A percentile compares a stretch with the other conserved stretches of the same genome.
These are phyloP conservation scores for Spilogale gracilis DNA, from an alignment of 2,113 vertebrate species.

Conservation along the genomic window DNA sequence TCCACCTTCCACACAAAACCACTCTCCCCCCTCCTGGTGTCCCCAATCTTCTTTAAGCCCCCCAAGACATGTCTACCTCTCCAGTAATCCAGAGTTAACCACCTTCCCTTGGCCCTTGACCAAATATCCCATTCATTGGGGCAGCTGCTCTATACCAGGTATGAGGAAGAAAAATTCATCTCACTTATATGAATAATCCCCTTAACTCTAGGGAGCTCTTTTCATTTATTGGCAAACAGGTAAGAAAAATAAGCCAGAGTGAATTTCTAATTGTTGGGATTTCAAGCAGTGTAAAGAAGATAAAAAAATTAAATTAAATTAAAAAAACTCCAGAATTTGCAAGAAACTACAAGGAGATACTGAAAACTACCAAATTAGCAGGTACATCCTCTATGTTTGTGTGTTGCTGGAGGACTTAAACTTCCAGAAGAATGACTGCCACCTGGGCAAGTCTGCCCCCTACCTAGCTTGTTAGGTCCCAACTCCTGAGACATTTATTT, in stretches of 20 bases:
- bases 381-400: neutral
- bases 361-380: neutral
- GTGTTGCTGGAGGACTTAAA: neutral
- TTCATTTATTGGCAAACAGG: neutral
- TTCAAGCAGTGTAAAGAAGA: neutral
- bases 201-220: slow-evolving; percentile 3
- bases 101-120: neutral
- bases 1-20: neutral
- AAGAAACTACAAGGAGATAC: neutral
- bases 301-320: neutral
- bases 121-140: neutral
- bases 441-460: neutral
- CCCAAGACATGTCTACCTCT: neutral
- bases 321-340: neutral
- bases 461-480: neutral
- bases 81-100: neutral
- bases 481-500: neutral
- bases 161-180: neutral
- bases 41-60: neutral
- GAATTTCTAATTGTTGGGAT: neutral
- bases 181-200: neutral
- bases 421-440: neutral
- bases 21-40: neutral
- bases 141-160: neutral
- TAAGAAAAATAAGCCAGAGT: neutral